These are phyloP conservation scores for Cataglyphis altisquamis DNA, from an alignment of 2,888 invertebrate genomes.

Conservation along the genomic window DNA sequence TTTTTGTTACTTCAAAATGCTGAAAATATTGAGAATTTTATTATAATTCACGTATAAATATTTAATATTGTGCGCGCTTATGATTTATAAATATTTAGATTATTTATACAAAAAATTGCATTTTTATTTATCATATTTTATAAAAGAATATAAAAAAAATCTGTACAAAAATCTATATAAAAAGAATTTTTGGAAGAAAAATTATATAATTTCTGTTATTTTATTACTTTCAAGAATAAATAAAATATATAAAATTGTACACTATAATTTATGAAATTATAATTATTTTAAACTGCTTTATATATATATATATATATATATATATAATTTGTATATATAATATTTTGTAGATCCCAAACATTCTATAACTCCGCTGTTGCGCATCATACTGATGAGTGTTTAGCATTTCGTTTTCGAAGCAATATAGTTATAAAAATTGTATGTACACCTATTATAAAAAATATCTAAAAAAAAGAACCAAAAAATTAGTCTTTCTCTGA, in stretches of 20 bases:
- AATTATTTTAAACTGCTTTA: not conserved
- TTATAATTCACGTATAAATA: not conserved
- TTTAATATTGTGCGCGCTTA: not conserved
- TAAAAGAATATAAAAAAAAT: not conserved
- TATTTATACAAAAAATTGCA: not conserved
- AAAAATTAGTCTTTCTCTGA: not conserved
- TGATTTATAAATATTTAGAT: not conserved
- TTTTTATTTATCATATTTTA: not conserved
- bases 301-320: not conserved
- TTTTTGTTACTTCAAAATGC: not conserved
- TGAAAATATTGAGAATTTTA: slow-evolving; percentile 1
- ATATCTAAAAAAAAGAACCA: not conserved
- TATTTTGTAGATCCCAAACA: not conserved
- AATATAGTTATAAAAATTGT: not conserved
- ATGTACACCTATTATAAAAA: not conserved
- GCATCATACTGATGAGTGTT: not conserved
- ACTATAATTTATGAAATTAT: not conserved
- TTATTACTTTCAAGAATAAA: not conserved
- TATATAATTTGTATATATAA: not conserved
- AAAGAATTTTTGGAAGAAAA: not conserved
- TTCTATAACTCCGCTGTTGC: not conserved
- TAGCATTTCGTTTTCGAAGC: not conserved
- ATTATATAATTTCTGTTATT: not conserved
- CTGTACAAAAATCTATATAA: not conserved
- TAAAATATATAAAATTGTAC: not conserved